Percentiles rank a stretch among this genome's conserved stretches.
phyloP scores from a whole-genome alignment of 2,888 invertebrate genomes.

The Sthenelais limicola region DNA sequence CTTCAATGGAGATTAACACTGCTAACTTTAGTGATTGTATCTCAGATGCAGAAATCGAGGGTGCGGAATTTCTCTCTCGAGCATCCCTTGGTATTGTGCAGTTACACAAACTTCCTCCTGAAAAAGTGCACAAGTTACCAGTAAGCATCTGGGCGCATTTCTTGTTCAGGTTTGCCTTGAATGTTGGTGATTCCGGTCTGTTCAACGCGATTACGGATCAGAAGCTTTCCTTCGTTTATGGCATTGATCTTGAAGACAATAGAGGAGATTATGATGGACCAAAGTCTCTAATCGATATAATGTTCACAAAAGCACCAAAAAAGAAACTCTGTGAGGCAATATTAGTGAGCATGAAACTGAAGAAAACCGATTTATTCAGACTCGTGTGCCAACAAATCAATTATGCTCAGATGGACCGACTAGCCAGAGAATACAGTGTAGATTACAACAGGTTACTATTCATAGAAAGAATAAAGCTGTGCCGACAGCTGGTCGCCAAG shows the following conservation, averaged over 20 bases:
- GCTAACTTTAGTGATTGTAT: slow-evolving; percentile 41
- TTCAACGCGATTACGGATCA: slow-evolving; percentile 44
- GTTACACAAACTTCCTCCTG: slow-evolving; percentile 13
- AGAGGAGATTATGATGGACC: slow-evolving; percentile 2
- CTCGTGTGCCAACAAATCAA: slow-evolving; percentile 12
- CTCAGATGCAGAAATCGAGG: slow-evolving; percentile 7
- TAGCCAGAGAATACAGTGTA: slow-evolving; percentile 1
- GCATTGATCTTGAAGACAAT: slow-evolving; percentile 44
- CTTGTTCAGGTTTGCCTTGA: slow-evolving; percentile 41
- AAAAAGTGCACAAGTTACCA: slow-evolving; percentile 26
- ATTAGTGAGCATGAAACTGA: slow-evolving; percentile 3
- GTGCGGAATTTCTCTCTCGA: slow-evolving; percentile 38
- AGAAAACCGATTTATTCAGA: slow-evolving; percentile 12
- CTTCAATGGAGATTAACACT: slow-evolving; percentile 5
- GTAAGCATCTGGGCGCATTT: slow-evolving; percentile 43
- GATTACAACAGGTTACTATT: slow-evolving; percentile 13
- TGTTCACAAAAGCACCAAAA: slow-evolving; percentile 39
- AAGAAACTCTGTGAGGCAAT: slow-evolving; percentile 16
- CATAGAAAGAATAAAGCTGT: slow-evolving; percentile 19
- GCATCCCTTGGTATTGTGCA: slow-evolving; percentile 43
- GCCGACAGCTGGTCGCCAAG: slow-evolving; percentile 13
- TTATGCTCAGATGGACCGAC: slow-evolving; percentile 30
- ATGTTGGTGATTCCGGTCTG: slow-evolving; percentile 46
- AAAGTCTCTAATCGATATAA: slow-evolving; percentile 10
- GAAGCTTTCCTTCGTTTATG: slow-evolving; percentile 38